Percentiles rank a stretch among this genome's conserved stretches.
phyloP scores from a whole-genome alignment of 2,888 invertebrate species.

The Zygaena filipendulae region DNA sequence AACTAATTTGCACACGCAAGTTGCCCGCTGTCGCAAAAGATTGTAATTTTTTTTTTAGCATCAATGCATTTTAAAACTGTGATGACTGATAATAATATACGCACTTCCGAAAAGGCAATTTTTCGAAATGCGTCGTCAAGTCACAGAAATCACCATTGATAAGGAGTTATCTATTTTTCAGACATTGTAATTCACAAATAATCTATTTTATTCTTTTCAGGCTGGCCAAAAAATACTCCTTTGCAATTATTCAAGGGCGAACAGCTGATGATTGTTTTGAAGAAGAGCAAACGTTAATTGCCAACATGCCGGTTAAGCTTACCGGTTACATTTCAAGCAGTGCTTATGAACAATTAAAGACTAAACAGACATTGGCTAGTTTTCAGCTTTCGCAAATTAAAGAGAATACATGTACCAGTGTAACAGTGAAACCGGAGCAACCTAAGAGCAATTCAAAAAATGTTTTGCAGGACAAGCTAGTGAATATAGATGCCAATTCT shows the following conservation, averaged over 20 bases:
- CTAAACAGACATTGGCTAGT: conserved; percentile 26
- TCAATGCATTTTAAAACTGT: no score
- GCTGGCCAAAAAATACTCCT: conserved; percentile 73
- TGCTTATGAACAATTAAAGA: conserved; percentile 44
- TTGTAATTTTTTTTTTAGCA: no score
- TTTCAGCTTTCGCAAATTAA: conserved; percentile 42
- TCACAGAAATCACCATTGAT: no score
- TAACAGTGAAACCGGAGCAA: conserved; percentile 33
- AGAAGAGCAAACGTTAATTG: conserved; percentile 45
- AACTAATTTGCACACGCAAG: no score
- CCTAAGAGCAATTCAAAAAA: conserved; percentile 44
- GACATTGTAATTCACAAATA: no score
- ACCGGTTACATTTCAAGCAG: conserved; percentile 62
- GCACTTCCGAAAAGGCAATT: no score
- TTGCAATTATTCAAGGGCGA: conserved; percentile 72
- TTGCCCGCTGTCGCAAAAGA: no score
- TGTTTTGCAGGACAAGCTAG: conserved; percentile 55
- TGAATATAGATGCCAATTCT: conserved; percentile 51
- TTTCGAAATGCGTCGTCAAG: no score
- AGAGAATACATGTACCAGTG: conserved; percentile 41
- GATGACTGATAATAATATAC: no score
- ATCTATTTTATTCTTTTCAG: no score
- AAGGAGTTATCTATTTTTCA: no score
- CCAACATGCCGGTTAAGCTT: conserved; percentile 35
- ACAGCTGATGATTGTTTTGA: conserved; percentile 72